Evolutionary conservation across 2,888 invertebrate species (phyloP).

Genomic region (Latheticus oryzae): DNA sequence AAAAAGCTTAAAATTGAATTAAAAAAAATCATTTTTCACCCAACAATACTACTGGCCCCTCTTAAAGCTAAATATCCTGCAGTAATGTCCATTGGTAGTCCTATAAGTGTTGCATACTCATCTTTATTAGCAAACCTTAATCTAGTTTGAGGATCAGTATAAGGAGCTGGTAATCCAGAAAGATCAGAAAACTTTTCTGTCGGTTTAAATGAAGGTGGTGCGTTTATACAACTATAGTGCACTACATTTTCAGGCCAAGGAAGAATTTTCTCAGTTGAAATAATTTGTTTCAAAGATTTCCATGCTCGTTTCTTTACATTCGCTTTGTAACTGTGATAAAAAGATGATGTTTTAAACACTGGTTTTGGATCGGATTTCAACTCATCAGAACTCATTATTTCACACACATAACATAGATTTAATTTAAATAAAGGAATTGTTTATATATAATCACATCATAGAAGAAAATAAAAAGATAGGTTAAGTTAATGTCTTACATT

Average conservation of each 20-base stretch:
- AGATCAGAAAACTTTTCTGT: slow-evolving; percentile 95
- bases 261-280: slow-evolving; percentile 81
- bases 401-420: neutral
- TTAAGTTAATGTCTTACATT: too few species aligned
- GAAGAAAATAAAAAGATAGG: too few species aligned
- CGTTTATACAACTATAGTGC: slow-evolving; percentile 88
- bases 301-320: slow-evolving; percentile 84
- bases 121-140: slow-evolving; percentile 86
- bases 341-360: slow-evolving; percentile 61
- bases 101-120: slow-evolving; percentile 87
- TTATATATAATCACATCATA: too few species aligned
- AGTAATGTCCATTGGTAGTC: slow-evolving; percentile 91
- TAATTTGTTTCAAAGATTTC: slow-evolving; percentile 90
- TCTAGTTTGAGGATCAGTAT: slow-evolving; percentile 92
- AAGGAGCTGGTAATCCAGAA: slow-evolving; percentile 86
- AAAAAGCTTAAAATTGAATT: slow-evolving; percentile 25
- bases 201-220: slow-evolving; percentile 91
- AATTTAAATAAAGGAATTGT: too few species aligned
- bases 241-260: slow-evolving; percentile 83
- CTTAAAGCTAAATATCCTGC: slow-evolving; percentile 89
- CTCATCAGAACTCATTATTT: slow-evolving; percentile 51
- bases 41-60: slow-evolving; percentile 83
- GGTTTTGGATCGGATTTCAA: slow-evolving; percentile 57
- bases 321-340: slow-evolving; percentile 69
- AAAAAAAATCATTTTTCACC: slow-evolving; percentile 62